Percentiles rank a stretch among this genome's conserved stretches.
Conservation (phyloP, 2,113 vertebrate species). For the Forbesichthys papilliferus region DNA sequence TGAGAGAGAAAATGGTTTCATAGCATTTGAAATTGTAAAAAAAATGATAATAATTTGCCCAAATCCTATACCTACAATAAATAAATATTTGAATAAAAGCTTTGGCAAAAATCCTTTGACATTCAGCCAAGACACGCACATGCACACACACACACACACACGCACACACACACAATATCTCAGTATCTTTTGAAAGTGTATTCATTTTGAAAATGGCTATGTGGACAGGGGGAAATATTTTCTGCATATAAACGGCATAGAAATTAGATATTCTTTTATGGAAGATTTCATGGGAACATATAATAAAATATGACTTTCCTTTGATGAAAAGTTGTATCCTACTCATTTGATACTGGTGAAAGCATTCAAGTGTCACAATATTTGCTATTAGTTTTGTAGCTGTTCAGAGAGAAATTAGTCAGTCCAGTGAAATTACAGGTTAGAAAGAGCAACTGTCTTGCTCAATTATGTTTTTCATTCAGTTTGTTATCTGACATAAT, state of each 20-base stretch:
- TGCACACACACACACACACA: too few species aligned
- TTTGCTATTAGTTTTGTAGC: constrained; percentile 1
- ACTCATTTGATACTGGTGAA: not conserved
- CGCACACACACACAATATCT: too few species aligned
- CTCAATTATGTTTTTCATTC: not conserved
- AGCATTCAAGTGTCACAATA: constrained; percentile 3
- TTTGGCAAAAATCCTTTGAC: too few species aligned
- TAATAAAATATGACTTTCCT: not conserved
- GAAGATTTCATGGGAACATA: not conserved
- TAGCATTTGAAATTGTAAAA: too few species aligned
- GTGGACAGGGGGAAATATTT: too few species aligned
- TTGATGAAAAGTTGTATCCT: not conserved
- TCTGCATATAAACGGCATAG: constrained; percentile 1
- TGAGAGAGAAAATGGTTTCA: too few species aligned
- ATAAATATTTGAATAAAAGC: too few species aligned
- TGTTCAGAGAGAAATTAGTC: not conserved
- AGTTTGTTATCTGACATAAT: not conserved
- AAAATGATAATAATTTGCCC: too few species aligned
- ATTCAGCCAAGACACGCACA: too few species aligned
- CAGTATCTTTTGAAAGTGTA: too few species aligned
- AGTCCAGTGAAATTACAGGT: constrained; percentile 10
- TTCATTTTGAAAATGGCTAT: too few species aligned
- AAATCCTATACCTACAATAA: too few species aligned
- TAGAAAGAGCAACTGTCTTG: not conserved
- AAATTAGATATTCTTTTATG: constrained; percentile 12